Percentiles rank a stretch among this genome's conserved stretches.
phyloP scores from a whole-genome alignment of 2,888 invertebrate species.

The Periphyllus acericola region DNA sequence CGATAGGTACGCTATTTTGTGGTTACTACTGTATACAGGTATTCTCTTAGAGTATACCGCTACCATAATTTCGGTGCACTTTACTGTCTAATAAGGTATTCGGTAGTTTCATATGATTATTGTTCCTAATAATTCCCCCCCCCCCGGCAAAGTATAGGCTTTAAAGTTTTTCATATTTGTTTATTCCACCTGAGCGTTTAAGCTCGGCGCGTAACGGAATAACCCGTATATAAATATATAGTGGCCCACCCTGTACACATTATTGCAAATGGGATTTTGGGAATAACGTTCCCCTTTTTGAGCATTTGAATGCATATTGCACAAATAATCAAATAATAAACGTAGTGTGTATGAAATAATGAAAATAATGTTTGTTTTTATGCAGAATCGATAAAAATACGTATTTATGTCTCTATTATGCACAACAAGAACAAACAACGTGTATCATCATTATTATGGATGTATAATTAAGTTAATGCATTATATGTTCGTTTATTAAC shows the following conservation, averaged over 20 bases:
- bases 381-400: slow-evolving; percentile 33
- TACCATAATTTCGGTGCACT: too few relatives aligned
- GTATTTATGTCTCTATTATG: slow-evolving; percentile 4
- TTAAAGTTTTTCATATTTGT: background rate
- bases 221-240: background rate
- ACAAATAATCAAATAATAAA: background rate
- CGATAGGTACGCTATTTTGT: too few relatives aligned
- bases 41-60: too few relatives aligned
- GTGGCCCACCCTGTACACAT: background rate
- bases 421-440: background rate
- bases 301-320: slow-evolving; percentile 25
- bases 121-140: background rate
- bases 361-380: slow-evolving; percentile 8
- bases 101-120: background rate
- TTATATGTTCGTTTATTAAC: slow-evolving; percentile 6
- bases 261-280: background rate
- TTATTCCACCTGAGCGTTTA: background rate
- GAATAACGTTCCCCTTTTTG: slow-evolving; percentile 3
- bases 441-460: background rate
- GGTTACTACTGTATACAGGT: too few relatives aligned
- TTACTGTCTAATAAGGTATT: background rate
- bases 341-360: background rate
- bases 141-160: background rate
- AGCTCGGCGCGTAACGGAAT: background rate
- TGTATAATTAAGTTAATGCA: slow-evolving; percentile 31